Evolutionary conservation across 2,113 vertebrate species (phyloP).

Genomic region (Stigmatopora argus): DNA sequence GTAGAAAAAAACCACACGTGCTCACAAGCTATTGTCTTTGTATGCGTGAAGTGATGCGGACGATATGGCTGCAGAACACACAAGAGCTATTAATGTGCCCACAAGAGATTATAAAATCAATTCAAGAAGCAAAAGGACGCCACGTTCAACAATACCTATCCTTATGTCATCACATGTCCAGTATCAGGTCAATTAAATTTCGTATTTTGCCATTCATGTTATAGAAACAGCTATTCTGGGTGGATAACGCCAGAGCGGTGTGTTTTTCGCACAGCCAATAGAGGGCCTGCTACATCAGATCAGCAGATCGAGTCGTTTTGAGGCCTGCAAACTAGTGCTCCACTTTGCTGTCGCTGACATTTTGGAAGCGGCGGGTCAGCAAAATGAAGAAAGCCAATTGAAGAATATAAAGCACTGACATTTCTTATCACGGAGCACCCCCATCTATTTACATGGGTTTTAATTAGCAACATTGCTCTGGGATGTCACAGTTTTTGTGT

Average conservation of each 20-base stretch:
- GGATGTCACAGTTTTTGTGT: constrained; percentile 1
- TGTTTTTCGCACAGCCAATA: constrained; percentile 49
- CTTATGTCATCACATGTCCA: background rate
- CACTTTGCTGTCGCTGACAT: constrained; percentile 64
- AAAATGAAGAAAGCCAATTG: constrained; percentile 48
- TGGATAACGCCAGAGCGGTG: background rate
- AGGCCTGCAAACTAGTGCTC: constrained; percentile 43
- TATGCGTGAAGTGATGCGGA: constrained; percentile 70
- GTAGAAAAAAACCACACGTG: constrained; percentile 50
- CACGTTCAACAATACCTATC: background rate
- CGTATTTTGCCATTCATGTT: too few relatives aligned
- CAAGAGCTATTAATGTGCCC: constrained; percentile 29
- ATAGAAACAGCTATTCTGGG: background rate
- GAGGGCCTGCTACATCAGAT: constrained; percentile 62
- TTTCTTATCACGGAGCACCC: constrained; percentile 23
- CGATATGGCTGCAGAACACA: constrained; percentile 52
- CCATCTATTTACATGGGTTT: background rate
- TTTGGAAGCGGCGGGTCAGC: constrained; percentile 69
- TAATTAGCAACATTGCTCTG: background rate
- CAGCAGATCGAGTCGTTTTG: constrained; percentile 20
- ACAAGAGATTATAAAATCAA: background rate
- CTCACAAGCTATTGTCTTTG: constrained; percentile 56
- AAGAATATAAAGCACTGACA: constrained; percentile 44
- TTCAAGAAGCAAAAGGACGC: background rate
- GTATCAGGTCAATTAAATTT: too few relatives aligned